These are phyloP conservation scores for Agrypnus murinus DNA, from an alignment of 2,888 invertebrate species.

Conservation along the genomic window DNA sequence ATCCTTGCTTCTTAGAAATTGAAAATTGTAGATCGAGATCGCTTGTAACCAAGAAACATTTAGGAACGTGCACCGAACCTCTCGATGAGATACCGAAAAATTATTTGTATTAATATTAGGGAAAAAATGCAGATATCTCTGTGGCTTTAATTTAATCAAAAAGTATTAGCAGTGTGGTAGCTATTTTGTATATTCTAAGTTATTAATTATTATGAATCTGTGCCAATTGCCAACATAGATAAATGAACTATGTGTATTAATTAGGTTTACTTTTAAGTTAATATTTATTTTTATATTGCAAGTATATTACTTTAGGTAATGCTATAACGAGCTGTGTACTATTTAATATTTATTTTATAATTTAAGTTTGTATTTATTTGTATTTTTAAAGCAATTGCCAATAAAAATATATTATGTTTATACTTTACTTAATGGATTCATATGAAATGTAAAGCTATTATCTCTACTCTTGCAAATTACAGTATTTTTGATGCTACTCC, in stretches of 20 bases:
- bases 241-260: too few relatives aligned
- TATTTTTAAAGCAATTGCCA: conserved; percentile 25
- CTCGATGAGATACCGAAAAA: conserved; percentile 89
- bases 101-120: conserved; percentile 80
- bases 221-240: conserved; percentile 55
- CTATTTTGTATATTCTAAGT: conserved; percentile 34
- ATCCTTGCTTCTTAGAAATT: conserved; percentile 92
- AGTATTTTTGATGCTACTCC: too few relatives aligned
- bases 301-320: conserved; percentile 21
- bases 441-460: not conserved
- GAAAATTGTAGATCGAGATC: conserved; percentile 92
- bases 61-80: conserved; percentile 90
- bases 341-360: conserved; percentile 48
- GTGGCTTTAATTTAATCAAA: conserved; percentile 33
- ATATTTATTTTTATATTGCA: conserved; percentile 41
- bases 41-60: conserved; percentile 83
- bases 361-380: conserved; percentile 39
- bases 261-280: conserved; percentile 29
- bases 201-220: conserved; percentile 45
- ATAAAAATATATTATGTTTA: conserved; percentile 13
- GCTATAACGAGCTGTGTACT: conserved; percentile 42
- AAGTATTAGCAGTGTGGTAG: conserved; percentile 44
- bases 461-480: too few relatives aligned
- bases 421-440: not conserved
- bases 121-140: not conserved